Evolutionary conservation across 2,797 vertebrate species (phyloP).

Genomic region (Loriculus beryllinus): DNA sequence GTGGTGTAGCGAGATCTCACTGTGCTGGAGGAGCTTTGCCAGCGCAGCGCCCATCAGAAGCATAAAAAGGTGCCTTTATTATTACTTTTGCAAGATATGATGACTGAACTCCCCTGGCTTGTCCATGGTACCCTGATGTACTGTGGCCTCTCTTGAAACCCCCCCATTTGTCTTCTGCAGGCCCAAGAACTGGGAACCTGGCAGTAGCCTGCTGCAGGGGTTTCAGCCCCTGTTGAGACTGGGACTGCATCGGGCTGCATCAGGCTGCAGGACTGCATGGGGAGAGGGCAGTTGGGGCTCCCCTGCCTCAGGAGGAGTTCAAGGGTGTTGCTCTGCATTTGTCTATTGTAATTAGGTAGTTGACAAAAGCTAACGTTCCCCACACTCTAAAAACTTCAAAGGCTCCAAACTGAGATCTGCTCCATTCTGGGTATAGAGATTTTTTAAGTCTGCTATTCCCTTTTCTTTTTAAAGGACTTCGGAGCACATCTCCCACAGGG

Average conservation of each 20-base stretch:
- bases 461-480: neutral
- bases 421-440: rapidly evolving
- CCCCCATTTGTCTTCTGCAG: rapidly evolving
- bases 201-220: too few relatives aligned
- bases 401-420: neutral
- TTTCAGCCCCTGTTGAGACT: neutral
- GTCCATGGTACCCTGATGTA: neutral
- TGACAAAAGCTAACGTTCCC: neutral
- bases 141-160: rapidly evolving
- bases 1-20: neutral
- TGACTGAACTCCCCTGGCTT: neutral
- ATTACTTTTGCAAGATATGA: rapidly evolving
- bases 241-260: neutral
- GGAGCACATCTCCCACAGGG: neutral
- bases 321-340: neutral
- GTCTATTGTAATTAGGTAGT: neutral
- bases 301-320: neutral
- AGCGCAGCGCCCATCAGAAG: neutral
- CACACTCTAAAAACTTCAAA: neutral
- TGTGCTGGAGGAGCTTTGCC: neutral
- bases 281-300: neutral
- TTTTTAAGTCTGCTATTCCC: neutral
- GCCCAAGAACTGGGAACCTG: rapidly evolving
- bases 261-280: neutral
- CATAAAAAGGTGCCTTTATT: rapidly evolving